phyloP scores from a whole-genome alignment of 1,140 invertebrate genomes.

The Aphaenogaster floridana region DNA sequence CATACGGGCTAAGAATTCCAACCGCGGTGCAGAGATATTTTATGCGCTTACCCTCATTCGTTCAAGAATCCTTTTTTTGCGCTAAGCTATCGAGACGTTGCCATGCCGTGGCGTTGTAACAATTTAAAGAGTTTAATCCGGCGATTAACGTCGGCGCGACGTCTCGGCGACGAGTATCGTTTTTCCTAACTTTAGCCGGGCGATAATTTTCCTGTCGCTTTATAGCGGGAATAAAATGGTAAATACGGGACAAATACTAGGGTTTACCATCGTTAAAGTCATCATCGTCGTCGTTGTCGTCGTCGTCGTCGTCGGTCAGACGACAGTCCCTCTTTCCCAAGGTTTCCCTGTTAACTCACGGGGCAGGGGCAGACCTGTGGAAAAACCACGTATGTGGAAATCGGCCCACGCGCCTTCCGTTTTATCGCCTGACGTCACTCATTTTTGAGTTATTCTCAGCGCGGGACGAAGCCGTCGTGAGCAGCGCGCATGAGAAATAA shows the following conservation, averaged over 20 bases:
- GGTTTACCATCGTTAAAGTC: slow-evolving; percentile 27
- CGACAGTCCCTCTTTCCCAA: neutral
- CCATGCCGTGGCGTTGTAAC: neutral
- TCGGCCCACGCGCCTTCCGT: slow-evolving; percentile 56
- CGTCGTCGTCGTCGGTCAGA: neutral
- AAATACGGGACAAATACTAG: slow-evolving; percentile 34
- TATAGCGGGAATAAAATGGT: neutral
- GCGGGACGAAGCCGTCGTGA: neutral
- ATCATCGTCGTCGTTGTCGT: neutral
- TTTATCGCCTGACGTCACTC: slow-evolving; percentile 52
- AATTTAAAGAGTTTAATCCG: slow-evolving; percentile 41
- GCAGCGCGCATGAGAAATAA: neutral
- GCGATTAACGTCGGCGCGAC: slow-evolving; percentile 46
- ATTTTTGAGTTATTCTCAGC: slow-evolving; percentile 61
- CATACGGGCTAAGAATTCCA: neutral
- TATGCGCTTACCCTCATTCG: slow-evolving; percentile 5
- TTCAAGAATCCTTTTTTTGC: slow-evolving; percentile 23
- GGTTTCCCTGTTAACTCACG: slow-evolving; percentile 30
- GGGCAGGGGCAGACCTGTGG: slow-evolving; percentile 40
- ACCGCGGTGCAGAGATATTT: slow-evolving; percentile 9
- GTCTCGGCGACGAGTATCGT: slow-evolving; percentile 45
- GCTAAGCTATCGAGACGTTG: slow-evolving; percentile 12
- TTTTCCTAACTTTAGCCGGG: slow-evolving; percentile 29
- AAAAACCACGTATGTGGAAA: slow-evolving; percentile 64
- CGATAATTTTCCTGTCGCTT: slow-evolving; percentile 34